Evolutionary conservation across 2,113 vertebrate species (phyloP).

Genomic region (Spea bombifrons): DNA sequence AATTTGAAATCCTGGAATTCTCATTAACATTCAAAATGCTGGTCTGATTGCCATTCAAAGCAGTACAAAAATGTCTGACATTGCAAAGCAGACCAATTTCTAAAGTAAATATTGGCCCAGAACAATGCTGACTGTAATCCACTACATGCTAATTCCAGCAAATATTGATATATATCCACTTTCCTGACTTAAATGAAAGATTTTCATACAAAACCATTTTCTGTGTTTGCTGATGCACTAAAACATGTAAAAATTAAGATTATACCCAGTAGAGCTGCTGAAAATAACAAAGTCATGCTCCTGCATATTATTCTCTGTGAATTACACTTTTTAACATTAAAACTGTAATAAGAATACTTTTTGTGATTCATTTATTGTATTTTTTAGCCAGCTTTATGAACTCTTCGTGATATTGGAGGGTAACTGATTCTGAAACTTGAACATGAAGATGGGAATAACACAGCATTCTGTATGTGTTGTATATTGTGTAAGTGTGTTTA

Average conservation of each 20-base stretch:
- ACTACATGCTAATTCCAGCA: constrained; percentile 48
- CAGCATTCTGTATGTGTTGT: too few relatives aligned
- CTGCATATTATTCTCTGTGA: constrained; percentile 26
- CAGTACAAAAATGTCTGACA: constrained; percentile 46
- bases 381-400: too few relatives aligned
- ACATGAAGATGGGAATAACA: too few relatives aligned
- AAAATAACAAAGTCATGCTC: constrained; percentile 49
- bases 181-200: constrained; percentile 49
- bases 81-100: constrained; percentile 51
- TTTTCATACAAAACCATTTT: constrained; percentile 48
- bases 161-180: constrained; percentile 54
- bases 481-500: too few relatives aligned
- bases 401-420: too few relatives aligned
- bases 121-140: constrained; percentile 50
- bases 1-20: constrained; percentile 41
- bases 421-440: too few relatives aligned
- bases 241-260: constrained; percentile 43
- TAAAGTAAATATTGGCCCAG: constrained; percentile 53
- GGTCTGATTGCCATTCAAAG: constrained; percentile 31
- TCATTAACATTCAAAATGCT: constrained; percentile 24
- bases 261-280: constrained; percentile 35
- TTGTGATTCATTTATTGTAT: neutral
- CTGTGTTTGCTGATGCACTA: constrained; percentile 49
- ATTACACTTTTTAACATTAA: constrained; percentile 31
- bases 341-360: constrained; percentile 35